Percentiles rank a stretch among this genome's conserved stretches.
phyloP scores from a whole-genome alignment of 2,888 invertebrate species.

The Sminthurinus aureus region DNA sequence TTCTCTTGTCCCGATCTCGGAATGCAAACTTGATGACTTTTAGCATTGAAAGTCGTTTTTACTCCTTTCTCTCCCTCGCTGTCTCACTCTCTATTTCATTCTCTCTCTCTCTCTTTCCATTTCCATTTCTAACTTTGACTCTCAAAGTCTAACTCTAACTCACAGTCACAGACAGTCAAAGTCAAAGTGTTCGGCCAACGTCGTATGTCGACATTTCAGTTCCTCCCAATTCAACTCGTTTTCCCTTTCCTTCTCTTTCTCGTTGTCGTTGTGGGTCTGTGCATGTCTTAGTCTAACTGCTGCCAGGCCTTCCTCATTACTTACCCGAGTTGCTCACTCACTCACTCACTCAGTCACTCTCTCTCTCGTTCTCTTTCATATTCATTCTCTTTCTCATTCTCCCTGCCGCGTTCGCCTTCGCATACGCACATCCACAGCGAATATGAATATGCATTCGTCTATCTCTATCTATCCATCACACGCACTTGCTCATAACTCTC shows the following conservation, averaged over 20 bases:
- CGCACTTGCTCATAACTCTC: slow-evolving; percentile 45
- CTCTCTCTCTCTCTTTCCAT: slow-evolving; percentile 24
- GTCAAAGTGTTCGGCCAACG: slow-evolving; percentile 31
- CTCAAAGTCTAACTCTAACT: slow-evolving; percentile 23
- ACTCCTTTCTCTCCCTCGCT: slow-evolving; percentile 19
- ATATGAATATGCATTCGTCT: slow-evolving; percentile 35
- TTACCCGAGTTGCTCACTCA: slow-evolving; percentile 31
- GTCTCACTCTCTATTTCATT: slow-evolving; percentile 18
- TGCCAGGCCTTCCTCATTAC: slow-evolving; percentile 42
- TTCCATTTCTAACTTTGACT: slow-evolving; percentile 9
- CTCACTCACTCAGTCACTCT: slow-evolving; percentile 32
- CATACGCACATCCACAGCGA: neutral
- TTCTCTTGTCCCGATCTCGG: slow-evolving; percentile 45
- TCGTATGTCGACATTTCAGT: slow-evolving; percentile 9
- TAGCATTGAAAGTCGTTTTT: slow-evolving; percentile 41
- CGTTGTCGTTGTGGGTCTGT: slow-evolving; percentile 16
- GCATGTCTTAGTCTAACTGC: neutral
- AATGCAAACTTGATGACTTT: slow-evolving; percentile 57
- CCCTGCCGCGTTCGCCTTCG: neutral
- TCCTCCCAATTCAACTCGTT: slow-evolving; percentile 32
- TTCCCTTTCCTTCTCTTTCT: slow-evolving; percentile 33
- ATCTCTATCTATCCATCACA: slow-evolving; percentile 28
- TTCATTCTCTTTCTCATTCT: no score
- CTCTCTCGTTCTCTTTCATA: slow-evolving; percentile 7
- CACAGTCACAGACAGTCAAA: no score